A percentile compares a stretch with the other conserved stretches of the same genome.
Evolutionary conservation across 2,888 invertebrate species (phyloP).

Genomic region (Ormyrus nitidulus): DNA sequence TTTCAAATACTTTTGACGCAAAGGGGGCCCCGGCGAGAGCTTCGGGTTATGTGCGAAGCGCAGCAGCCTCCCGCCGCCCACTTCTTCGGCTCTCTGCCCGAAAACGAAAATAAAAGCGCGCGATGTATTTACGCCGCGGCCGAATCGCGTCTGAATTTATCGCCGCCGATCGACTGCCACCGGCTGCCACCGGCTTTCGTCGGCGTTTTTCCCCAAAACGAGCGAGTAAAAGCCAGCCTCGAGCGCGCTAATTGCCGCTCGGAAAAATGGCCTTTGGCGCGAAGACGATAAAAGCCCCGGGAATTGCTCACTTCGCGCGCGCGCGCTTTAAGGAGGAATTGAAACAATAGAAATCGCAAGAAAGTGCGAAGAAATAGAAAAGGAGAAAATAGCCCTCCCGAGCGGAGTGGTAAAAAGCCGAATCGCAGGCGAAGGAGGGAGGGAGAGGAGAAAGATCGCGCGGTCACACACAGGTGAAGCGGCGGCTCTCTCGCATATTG

Average conservation of each 20-base stretch:
- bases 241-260: no score
- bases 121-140: conserved; percentile 18
- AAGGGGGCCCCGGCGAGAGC: conserved; percentile 2
- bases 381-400: no score
- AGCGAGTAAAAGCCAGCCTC: no score
- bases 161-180: conserved; percentile 5
- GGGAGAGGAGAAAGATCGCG: background rate
- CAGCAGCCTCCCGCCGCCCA: conserved; percentile 23
- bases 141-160: conserved; percentile 35
- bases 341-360: no score
- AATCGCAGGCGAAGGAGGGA: conserved; percentile 23
- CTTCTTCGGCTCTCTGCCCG: background rate
- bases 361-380: no score
- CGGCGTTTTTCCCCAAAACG: no score
- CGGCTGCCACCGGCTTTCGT: conserved; percentile 6
- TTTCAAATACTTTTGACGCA: conserved; percentile 55
- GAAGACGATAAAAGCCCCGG: no score
- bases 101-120: conserved; percentile 1
- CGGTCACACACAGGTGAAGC: conserved; percentile 47
- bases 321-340: no score
- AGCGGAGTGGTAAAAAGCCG: conserved; percentile 18
- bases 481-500: conserved; percentile 13
- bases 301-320: no score
- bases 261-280: no score
- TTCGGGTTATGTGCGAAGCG: background rate